Evolutionary conservation across 1,140 invertebrate genomes (phyloP), one percentile per base, ranked within the genome.

Genomic region (Tetraneura akinire): DNA sequence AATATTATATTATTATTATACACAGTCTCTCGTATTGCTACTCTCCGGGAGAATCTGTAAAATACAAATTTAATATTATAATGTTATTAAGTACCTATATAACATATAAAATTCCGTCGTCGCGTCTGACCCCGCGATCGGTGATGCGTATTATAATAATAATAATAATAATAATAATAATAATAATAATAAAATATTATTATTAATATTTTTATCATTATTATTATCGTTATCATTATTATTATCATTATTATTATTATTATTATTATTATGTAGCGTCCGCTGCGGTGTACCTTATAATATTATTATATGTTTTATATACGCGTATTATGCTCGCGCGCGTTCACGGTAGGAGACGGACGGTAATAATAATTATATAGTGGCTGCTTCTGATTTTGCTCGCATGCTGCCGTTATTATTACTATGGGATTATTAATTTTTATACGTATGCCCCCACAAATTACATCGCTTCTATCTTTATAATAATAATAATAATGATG

Each of bases 341-440:
- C 51, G 8, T n/a, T n/a, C 14, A 3, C 32, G 11, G 11, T 29
- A 49, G 37, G 26, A 29, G 29, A 32, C n/a, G n/a, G 29, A 62
- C 55, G 74, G 55, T 78, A 78, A 78, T 78, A 78, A 78, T 78
- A 37, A 37, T 37, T 37, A 37, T 78, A 78, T 78, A 78, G 73
- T 76, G 73, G 73, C 73, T 76, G 42, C 66, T 47, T 10, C 13
- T 47, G 45, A 47, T 37, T 37, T 37, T 37, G 8, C 32, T 37
- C 8, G 3, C 3, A 3, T 37, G 32, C 45, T 47, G 45, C 45
- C 10, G 51, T 2, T 53, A 37, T 37, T 13, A 55, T 32, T 37
- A 55, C 37, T 47, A 37, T 62, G 11, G 53, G 55, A 78, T 78
- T 78, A 78, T 78, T 78, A 78, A 60, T 78, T 60, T 62, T 78